Conservation (phyloP, 2,888 invertebrate species). For the Pteria penguin region DNA sequence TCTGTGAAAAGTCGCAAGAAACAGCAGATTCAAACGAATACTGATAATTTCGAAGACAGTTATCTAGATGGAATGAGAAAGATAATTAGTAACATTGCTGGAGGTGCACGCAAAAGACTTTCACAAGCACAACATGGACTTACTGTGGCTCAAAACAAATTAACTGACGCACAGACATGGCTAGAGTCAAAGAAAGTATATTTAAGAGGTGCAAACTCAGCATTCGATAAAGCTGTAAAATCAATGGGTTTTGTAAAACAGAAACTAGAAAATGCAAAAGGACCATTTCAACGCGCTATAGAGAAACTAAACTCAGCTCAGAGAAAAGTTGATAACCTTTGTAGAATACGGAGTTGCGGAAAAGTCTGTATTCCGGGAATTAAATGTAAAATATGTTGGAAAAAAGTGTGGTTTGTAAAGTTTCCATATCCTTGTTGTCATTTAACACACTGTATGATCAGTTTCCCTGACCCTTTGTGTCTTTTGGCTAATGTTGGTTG, state of each 20-base stretch:
- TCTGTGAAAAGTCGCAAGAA: background rate
- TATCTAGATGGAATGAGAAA: slow-evolving; percentile 42
- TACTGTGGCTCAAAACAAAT: slow-evolving; percentile 28
- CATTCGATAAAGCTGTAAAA: slow-evolving; percentile 46
- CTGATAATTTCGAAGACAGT: slow-evolving; percentile 40
- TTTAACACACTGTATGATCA: slow-evolving; percentile 43
- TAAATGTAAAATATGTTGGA: slow-evolving; percentile 35
- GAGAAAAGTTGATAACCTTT: slow-evolving; percentile 46
- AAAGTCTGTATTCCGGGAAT: slow-evolving; percentile 50
- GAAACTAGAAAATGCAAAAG: slow-evolving; percentile 47
- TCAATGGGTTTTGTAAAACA: slow-evolving; percentile 41
- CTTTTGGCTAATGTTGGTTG: slow-evolving; percentile 38
- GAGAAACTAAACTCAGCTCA: slow-evolving; percentile 41
- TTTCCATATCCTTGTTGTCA: slow-evolving; percentile 45
- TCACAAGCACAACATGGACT: slow-evolving; percentile 37
- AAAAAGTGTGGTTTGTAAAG: slow-evolving; percentile 12
- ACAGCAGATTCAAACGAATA: slow-evolving; percentile 13
- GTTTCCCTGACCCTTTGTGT: slow-evolving; percentile 44
- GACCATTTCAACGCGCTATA: slow-evolving; percentile 46
- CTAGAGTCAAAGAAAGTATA: slow-evolving; percentile 39
- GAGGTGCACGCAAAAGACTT: slow-evolving; percentile 42
- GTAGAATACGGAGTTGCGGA: slow-evolving; percentile 43
- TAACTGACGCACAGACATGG: slow-evolving; percentile 44
- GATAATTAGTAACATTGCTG: slow-evolving; percentile 20
- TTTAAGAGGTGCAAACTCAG: slow-evolving; percentile 32